Percentiles rank a stretch among this genome's conserved stretches.
phyloP scores from a whole-genome alignment of 2,113 vertebrate species.

The Onychostoma macrolepis region DNA sequence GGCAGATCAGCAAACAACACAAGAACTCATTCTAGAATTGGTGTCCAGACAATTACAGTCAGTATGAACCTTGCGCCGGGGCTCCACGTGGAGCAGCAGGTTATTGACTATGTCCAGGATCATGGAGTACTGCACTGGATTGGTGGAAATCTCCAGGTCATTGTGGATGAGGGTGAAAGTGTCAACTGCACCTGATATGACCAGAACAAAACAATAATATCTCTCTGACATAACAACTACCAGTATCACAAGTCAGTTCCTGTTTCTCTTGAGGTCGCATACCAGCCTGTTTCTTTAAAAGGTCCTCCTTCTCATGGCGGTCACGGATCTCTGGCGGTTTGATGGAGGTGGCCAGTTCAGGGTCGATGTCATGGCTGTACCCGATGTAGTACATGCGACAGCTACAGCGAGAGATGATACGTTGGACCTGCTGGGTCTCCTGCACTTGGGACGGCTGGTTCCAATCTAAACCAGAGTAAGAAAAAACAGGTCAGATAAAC shows the following conservation, averaged over 20 bases:
- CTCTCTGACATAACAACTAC: neutral
- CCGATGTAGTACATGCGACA: constrained; percentile 99
- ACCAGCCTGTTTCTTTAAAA: constrained; percentile 97
- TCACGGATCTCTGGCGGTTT: constrained; percentile 89
- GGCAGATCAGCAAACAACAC: neutral
- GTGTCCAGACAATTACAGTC: neutral
- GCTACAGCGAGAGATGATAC: constrained; percentile 97
- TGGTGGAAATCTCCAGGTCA: constrained; percentile 96
- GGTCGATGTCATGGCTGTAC: constrained; percentile 97
- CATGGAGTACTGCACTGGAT: constrained; percentile 97
- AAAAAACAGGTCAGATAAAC: neutral
- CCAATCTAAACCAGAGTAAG: constrained; percentile 80
- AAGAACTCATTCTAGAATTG: neutral
- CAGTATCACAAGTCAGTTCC: neutral
- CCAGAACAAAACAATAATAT: neutral
- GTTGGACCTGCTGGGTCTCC: constrained; percentile 93
- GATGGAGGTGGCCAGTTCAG: constrained; percentile 94
- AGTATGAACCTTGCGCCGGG: constrained; percentile 88
- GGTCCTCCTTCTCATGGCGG: constrained; percentile 92
- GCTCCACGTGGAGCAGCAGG: constrained; percentile 92
- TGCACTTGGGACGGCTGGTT: constrained; percentile 93
- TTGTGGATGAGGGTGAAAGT: constrained; percentile 98
- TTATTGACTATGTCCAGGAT: constrained; percentile 99
- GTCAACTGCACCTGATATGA: constrained; percentile 87
- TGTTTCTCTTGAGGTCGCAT: constrained; percentile 7